Percentiles rank a stretch among this genome's conserved stretches.
These are phyloP conservation scores for Crotalus horridus DNA, from an alignment of 2,113 vertebrate species.

Conservation along the genomic window DNA sequence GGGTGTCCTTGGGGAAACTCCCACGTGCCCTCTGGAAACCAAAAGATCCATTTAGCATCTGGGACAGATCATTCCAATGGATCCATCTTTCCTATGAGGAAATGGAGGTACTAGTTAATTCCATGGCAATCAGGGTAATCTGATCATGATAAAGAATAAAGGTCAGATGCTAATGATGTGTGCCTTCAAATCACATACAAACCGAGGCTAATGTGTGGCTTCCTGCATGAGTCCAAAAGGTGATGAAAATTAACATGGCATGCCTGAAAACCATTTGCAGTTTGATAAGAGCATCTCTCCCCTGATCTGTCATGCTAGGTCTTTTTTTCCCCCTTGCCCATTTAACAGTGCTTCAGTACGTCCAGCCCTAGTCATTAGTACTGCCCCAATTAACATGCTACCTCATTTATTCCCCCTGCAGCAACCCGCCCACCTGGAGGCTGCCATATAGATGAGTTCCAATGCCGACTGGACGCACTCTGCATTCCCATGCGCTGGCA, in stretches of 20 bases:
- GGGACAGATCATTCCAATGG: background rate
- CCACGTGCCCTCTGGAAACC: background rate
- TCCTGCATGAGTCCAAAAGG: background rate
- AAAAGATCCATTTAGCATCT: background rate
- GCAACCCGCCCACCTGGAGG: constrained; percentile 91
- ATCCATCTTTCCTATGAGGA: background rate
- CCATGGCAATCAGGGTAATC: background rate
- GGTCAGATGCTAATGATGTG: background rate
- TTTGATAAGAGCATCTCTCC: background rate
- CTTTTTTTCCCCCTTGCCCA: background rate
- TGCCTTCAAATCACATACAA: background rate
- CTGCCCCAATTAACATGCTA: accelerated
- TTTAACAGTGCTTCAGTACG: background rate
- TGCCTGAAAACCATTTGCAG: background rate
- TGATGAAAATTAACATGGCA: background rate
- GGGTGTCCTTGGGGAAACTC: background rate
- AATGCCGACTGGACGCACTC: constrained; percentile 89
- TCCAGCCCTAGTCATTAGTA: background rate
- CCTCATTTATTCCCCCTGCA: constrained; percentile 36
- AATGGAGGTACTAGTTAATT: background rate
- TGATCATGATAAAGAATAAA: background rate
- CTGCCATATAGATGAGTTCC: constrained; percentile 92
- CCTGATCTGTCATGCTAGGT: too few relatives aligned
- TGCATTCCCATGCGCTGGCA: constrained; percentile 96
- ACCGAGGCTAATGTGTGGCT: background rate